Base-by-base conservation (phyloP, 2,113 vertebrate species). In the Morone saxatilis region DNA sequence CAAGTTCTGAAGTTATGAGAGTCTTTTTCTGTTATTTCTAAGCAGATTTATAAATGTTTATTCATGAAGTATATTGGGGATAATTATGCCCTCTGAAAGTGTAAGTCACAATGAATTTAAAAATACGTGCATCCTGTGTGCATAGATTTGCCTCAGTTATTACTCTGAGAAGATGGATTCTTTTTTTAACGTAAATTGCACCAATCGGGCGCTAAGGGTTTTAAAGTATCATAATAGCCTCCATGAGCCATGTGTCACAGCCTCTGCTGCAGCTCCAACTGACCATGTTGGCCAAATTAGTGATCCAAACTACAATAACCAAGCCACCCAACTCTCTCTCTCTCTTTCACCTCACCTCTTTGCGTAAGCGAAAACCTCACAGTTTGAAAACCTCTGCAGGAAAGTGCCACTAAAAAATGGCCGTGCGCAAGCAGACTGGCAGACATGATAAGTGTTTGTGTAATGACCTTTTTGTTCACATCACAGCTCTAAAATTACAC, bases 391-490 rank as follows among this genome's bases (percentile, higher is more conserved):
- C 17, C 17, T 36, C 19, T 11, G 12, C 14, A 17, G 19, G 14
- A 11, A 11, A 60, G 13, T 20, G 22, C 5, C 19, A 25, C 20
- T 12, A 4, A 4, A 16, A 41, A 25, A 31, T 4, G 22, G 36
- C 19, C 54, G 43, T 13, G 12, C 13, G 45, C 5, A 71, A 79
- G 53, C 1, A 57, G 14, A 14, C 45, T 10, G 5, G 22, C 57
- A 43, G 31, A 31, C 4, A 11, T 6, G 11, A 13, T 4, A 47
- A 63, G 47, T 25, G 25, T 59, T 68, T 69, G 62, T 73, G 41
- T 14, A 54, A 9, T 22, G 47, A 65, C 31, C 25, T 70, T 56
- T 31, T 45, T 63, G 14, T 75, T 79, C 47, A 61, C n/a, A 25
- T 73, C 16, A 1, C 56, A 83, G 57, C 65, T 67, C 22, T 19